Evolutionary conservation across 2,113 vertebrate species (phyloP), one percentile per base, ranked within the genome.

Genomic region (Rhinichthys klamathensis): DNA sequence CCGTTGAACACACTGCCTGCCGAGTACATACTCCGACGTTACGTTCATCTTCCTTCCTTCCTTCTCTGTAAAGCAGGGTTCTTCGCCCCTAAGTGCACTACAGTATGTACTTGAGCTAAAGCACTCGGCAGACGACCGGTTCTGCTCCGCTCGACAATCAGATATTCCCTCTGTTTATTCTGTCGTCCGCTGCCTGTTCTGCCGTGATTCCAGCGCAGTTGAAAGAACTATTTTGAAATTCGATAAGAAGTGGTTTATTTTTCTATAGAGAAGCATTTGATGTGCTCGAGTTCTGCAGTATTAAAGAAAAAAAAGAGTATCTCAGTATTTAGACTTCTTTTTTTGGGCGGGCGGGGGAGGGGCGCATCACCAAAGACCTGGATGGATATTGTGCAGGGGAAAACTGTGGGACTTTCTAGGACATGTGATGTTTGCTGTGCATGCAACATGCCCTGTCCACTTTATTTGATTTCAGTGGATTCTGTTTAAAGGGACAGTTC

Each of bases 71-170:
- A 44, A 61, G 56, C 69, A 61, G 77, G 78, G 46, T 54, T 67
- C 61, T 54, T 54, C 6, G 2, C 51, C 49, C 65, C 23, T 0
- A 11, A 75, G 69, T 41, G 82, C 21, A 27, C 67, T 44, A 13
- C 21, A 84, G 81, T 41, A n/a, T 12, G 38, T 51, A 70, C 80
- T 72, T 32, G 80, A 46, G 80, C 46, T 46, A 41, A 77, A 77
- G 85, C 25, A 61, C 81, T 75, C 23, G 21, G 78, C 79, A 82
- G 78, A 85, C 41, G 23, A 51, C 72, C 69, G 16, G 35, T 51
- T 58, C 41, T n/a, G 67, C 67, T 84, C 82, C 56, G 88, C 78
- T 85, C 54, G 88, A 89, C 88, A 87, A 89, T 89, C 88, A 84
- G 23, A 6, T 69, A 49, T 4, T n/a, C 49, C 65, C 38, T 74